Percentiles rank a stretch among this genome's conserved stretches.
Conservation (phyloP, 1,140 invertebrate species). For the Melipona quadrifasciata region DNA sequence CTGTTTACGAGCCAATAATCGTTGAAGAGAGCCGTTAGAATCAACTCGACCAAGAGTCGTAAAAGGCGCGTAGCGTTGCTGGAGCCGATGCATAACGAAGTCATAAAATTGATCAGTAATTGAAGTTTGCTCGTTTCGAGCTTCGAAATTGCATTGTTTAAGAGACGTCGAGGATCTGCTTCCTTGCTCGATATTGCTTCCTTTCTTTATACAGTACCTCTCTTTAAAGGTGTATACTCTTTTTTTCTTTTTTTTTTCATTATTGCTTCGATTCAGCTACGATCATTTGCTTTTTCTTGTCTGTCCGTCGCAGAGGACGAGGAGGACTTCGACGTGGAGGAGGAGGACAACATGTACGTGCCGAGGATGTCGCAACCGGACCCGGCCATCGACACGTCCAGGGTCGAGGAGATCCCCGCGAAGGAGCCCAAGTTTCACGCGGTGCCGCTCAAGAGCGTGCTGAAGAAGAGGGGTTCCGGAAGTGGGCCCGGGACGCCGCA, state of each 20-base stretch:
- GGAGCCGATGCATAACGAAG: not conserved
- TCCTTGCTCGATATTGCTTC: not conserved
- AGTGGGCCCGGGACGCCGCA: slow-evolving; percentile 84
- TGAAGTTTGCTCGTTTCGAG: not conserved
- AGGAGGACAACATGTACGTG: slow-evolving; percentile 80
- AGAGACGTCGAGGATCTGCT: not conserved
- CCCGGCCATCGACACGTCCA: slow-evolving; percentile 88
- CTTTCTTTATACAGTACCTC: not conserved
- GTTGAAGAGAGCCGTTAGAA: not conserved
- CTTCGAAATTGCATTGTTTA: not conserved
- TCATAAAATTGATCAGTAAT: not conserved
- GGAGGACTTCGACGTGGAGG: slow-evolving; percentile 82
- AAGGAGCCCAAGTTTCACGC: slow-evolving; percentile 94
- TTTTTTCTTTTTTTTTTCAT: too few relatives aligned
- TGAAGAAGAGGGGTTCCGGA: slow-evolving; percentile 89
- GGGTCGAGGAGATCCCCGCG: slow-evolving; percentile 94
- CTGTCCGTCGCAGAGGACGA: slow-evolving; percentile 75
- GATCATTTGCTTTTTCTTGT: not conserved
- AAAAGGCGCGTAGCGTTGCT: not conserved
- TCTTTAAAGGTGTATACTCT: not conserved
- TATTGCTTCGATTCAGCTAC: not conserved
- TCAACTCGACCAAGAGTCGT: not conserved
- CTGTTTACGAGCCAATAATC: not conserved
- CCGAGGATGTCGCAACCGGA: slow-evolving; percentile 84
- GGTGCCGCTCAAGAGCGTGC: slow-evolving; percentile 94